Base-by-base conservation (phyloP, 2,888 invertebrate species). In the Geophilus truncorum region DNA sequence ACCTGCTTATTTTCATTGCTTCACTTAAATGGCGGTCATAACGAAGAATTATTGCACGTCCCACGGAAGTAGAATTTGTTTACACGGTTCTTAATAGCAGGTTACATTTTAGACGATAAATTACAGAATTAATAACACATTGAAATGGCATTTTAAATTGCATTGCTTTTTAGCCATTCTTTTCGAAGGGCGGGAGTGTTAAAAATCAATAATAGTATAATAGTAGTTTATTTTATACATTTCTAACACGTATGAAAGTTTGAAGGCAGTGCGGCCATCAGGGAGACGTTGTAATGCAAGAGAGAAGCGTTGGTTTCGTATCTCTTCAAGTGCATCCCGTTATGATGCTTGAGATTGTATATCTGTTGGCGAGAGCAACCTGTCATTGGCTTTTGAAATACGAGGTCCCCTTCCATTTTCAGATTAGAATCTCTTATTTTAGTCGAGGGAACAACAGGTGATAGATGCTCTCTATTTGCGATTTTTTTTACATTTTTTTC, bases 381-480 rank as follows among this genome's bases (percentile, higher is more conserved):
- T 70, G 70, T 70, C 70, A 70, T 70, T 70, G 70, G 70, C 70
- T 70, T 28, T 28, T 70, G 70, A 70, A 70, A 70, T 70, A 70
- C 70, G 70, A 70, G 70, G 70, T 70, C 70, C 70, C 70, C 70
- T 70, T 70, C 70, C 70, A 70, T 70, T 70, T 70, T 70, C 70
- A 70, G 70, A 70, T 70, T 70, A 70, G 70, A 70, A 70, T 70
- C 70, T 70, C 25, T 70, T 70, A 70, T 70, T 70, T 70, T 70
- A 70, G 70, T 70, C 70, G 23, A 70, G 70, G 70, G 70, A 70
- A 70, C 70, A 70, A 70, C 70, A 70, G 70, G 70, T 70, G 70
- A 70, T 70, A 70, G 70, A 70, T 70, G 70, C 70, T 70, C 15
- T 70, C 10, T 70, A 25, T 70, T 70, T 28, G 70, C 15, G n/a